A percentile compares a stretch with the other conserved stretches of the same genome.
phyloP scores from a whole-genome alignment of 2,888 invertebrate species.

The Parasteatoda lunata region DNA sequence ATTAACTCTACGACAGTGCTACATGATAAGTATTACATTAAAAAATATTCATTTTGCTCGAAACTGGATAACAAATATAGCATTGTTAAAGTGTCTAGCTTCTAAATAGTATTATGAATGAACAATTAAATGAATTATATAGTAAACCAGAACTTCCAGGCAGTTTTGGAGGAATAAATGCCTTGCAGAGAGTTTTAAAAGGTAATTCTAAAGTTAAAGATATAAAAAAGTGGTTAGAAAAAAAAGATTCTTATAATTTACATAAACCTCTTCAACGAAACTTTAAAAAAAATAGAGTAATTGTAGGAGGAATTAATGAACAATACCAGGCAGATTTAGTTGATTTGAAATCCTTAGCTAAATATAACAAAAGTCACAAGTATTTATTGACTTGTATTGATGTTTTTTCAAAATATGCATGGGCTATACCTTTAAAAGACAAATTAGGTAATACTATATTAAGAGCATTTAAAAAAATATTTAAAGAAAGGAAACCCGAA shows the following conservation, averaged over 20 bases:
- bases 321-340: constrained; percentile 71
- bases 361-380: constrained; percentile 69
- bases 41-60: no score
- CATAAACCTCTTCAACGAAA: constrained; percentile 47
- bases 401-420: constrained; percentile 71
- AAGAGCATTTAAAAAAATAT: constrained; percentile 67
- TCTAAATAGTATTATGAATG: background rate
- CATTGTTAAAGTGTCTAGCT: no score
- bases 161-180: constrained; percentile 28
- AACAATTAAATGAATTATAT: background rate
- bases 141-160: constrained; percentile 16
- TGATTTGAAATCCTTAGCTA: constrained; percentile 63
- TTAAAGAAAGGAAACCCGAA: constrained; percentile 61
- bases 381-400: constrained; percentile 71
- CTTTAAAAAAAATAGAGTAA: constrained; percentile 54
- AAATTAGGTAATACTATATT: constrained; percentile 69
- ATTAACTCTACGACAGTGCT: no score
- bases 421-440: constrained; percentile 70
- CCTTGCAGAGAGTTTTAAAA: constrained; percentile 28
- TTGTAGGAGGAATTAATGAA: constrained; percentile 70
- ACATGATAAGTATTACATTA: no score
- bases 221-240: constrained; percentile 49
- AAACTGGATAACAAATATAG: no score
- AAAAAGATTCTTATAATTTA: constrained; percentile 54
- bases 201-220: constrained; percentile 13